phyloP scores from a whole-genome alignment of 1,140 invertebrate genomes.

The Littorina saxatilis region DNA sequence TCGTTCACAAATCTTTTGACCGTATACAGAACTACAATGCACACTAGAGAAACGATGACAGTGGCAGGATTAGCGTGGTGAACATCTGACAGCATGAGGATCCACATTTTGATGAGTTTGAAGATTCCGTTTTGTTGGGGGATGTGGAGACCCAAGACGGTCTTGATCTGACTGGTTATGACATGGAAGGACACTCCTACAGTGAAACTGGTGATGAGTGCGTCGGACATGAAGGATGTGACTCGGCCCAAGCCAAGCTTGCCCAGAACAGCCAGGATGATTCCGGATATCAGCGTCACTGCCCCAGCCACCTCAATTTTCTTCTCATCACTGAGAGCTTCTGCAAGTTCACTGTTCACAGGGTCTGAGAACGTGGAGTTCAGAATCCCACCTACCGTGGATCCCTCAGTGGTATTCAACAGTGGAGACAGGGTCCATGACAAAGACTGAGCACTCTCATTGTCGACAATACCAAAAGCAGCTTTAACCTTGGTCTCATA shows the following conservation, averaged over 20 bases:
- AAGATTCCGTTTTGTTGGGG: conserved; percentile 62
- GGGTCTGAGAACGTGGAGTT: neutral
- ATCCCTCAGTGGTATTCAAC: neutral
- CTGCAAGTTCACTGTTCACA: neutral
- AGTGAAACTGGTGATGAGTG: conserved; percentile 76
- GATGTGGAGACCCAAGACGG: conserved; percentile 72
- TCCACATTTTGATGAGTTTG: conserved; percentile 70
- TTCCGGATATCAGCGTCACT: conserved; percentile 45
- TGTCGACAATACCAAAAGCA: neutral
- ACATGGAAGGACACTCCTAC: conserved; percentile 76
- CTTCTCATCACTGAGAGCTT: conserved; percentile 18
- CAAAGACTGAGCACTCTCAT: neutral
- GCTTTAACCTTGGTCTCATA: conserved; percentile 42
- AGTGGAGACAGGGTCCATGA: neutral
- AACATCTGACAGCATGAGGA: conserved; percentile 65
- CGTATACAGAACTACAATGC: conserved; percentile 67
- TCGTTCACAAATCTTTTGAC: conserved; percentile 74
- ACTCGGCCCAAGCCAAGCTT: conserved; percentile 73
- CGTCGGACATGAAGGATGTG: conserved; percentile 75
- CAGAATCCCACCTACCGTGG: neutral
- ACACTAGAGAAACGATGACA: conserved; percentile 65
- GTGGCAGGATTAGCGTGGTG: conserved; percentile 64
- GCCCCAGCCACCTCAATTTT: conserved; percentile 50
- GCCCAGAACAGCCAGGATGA: conserved; percentile 71
- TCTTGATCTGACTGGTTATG: conserved; percentile 73